Conservation (phyloP, 2,888 invertebrate genomes). For the Antheraea assamensis region DNA sequence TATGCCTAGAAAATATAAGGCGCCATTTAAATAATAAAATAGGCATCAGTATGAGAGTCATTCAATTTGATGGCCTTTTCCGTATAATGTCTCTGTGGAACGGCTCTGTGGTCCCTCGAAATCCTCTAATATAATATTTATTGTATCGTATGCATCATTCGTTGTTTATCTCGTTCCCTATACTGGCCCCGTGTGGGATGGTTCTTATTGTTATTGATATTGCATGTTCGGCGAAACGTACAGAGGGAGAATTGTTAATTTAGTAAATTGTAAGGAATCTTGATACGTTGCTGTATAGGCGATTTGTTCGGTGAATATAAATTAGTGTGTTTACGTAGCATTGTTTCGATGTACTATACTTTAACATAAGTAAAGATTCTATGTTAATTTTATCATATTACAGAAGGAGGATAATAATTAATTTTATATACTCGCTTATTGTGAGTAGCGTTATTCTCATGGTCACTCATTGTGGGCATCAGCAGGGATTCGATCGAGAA, state of each 20-base stretch:
- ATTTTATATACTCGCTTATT: too few species aligned
- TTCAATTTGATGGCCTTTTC: conserved; percentile 13
- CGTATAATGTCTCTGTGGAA: conserved; percentile 17
- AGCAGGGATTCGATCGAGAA: too few species aligned
- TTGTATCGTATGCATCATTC: conserved; percentile 20
- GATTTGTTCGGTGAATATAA: conserved; percentile 28
- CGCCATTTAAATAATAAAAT: conserved; percentile 7
- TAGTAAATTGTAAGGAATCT: conserved; percentile 34
- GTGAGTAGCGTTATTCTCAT: too few species aligned
- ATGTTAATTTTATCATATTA: not conserved
- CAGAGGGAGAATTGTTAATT: conserved; percentile 37
- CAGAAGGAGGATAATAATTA: not conserved
- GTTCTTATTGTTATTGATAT: conserved; percentile 39
- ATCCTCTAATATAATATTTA: conserved; percentile 19
- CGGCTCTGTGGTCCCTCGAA: conserved; percentile 16
- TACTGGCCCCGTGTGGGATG: conserved; percentile 18
- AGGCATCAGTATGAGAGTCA: not conserved
- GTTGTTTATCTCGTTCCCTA: conserved; percentile 19
- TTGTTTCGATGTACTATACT: not conserved
- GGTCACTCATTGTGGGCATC: too few species aligned
- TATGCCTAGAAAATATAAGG: not conserved
- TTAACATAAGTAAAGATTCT: not conserved
- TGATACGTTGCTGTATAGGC: conserved; percentile 28
- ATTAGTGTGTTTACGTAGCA: conserved; percentile 21
- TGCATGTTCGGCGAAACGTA: conserved; percentile 34